Conservation (phyloP, 1,140 invertebrate genomes). For the Thaumetopoea pityocampa region DNA sequence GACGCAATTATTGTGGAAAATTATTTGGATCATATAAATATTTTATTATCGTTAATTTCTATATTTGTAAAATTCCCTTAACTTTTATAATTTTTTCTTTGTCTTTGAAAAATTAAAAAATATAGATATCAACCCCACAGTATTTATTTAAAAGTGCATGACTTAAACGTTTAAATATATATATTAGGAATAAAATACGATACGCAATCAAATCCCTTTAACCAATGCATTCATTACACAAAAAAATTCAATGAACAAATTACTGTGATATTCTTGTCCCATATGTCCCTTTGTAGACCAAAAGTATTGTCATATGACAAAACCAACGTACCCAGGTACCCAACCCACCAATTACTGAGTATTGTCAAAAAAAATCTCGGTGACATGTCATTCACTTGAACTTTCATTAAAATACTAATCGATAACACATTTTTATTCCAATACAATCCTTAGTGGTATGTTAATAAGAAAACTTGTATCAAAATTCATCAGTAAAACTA, state of each 20-base stretch:
- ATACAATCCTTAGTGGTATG: constrained; percentile 24
- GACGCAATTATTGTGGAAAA: too few relatives aligned
- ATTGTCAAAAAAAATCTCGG: constrained; percentile 70
- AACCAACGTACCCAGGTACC: constrained; percentile 65
- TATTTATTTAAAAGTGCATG: too few relatives aligned
- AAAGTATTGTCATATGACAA: constrained; percentile 62
- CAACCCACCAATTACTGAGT: constrained; percentile 71
- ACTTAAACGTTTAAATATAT: neutral
- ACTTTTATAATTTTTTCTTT: too few relatives aligned
- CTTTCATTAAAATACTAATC: constrained; percentile 17
- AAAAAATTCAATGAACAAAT: constrained; percentile 43
- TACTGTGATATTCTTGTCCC: constrained; percentile 53
- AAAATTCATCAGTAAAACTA: constrained; percentile 15
- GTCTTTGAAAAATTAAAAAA: too few relatives aligned
- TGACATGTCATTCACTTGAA: constrained; percentile 67
- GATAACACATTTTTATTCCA: constrained; percentile 15
- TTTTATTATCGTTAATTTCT: too few relatives aligned
- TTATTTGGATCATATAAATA: too few relatives aligned
- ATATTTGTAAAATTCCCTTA: too few relatives aligned
- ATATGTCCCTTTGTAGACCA: constrained; percentile 51
- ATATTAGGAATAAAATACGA: constrained; percentile 9
- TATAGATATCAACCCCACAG: too few relatives aligned
- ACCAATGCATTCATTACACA: constrained; percentile 27
- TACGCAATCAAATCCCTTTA: constrained; percentile 25
- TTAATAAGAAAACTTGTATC: constrained; percentile 8